Evolutionary conservation across 2,113 vertebrate species (phyloP).

Genomic region (Chiloscyllium plagiosum): DNA sequence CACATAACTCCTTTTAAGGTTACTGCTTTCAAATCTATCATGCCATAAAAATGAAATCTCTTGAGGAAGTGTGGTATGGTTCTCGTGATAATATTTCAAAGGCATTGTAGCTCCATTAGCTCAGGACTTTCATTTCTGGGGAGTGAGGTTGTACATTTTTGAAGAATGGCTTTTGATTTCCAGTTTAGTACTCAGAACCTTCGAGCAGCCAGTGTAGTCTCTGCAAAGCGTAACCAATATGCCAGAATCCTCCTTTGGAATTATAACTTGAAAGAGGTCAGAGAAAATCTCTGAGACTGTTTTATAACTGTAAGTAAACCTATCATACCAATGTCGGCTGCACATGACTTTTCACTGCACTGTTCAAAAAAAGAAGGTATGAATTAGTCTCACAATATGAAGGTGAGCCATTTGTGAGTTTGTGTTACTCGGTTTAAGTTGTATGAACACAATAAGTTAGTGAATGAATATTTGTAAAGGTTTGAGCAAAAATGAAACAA

Average conservation of each 20-base stretch:
- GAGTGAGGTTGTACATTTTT: background rate
- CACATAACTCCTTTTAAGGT: background rate
- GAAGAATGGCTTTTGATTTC: background rate
- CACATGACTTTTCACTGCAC: background rate
- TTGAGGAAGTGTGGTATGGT: background rate
- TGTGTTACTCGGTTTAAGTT: background rate
- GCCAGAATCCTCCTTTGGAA: background rate
- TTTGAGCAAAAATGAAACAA: background rate
- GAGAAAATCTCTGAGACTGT: background rate
- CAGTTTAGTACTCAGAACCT: background rate
- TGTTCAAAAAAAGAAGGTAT: background rate
- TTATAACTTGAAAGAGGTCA: background rate
- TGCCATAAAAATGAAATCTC: background rate
- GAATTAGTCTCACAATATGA: background rate
- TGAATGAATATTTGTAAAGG: background rate
- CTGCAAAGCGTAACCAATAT: background rate
- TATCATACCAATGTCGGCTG: background rate
- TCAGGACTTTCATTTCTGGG: conserved; percentile 10
- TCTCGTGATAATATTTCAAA: conserved; percentile 30
- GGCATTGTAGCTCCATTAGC: background rate
- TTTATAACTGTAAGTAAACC: background rate
- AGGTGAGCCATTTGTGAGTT: background rate
- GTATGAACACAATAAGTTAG: background rate
- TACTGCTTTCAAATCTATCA: conserved; percentile 1
- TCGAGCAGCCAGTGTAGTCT: background rate